A percentile compares a stretch with the other conserved stretches of the same genome.
Conservation (phyloP, 1,140 invertebrate genomes). For the Ceratina calcarata region DNA sequence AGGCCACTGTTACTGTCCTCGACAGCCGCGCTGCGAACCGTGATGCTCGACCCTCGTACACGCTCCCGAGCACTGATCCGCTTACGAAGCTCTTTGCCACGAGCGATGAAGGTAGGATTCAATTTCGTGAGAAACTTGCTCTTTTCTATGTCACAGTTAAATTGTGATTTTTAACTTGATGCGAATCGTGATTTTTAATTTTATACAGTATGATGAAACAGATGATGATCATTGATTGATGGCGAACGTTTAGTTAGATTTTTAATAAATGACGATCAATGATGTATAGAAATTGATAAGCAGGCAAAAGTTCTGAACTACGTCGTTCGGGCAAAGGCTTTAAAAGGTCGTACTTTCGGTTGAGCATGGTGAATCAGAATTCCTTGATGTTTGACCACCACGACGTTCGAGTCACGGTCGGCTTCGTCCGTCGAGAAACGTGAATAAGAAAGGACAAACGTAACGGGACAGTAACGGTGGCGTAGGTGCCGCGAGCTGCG, state of each 20-base stretch:
- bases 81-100: neutral
- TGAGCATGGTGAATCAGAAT: neutral
- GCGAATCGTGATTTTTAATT: no score
- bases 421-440: constrained; percentile 28
- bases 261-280: no score
- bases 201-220: no score
- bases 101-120: neutral
- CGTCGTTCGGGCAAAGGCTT: neutral
- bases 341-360: neutral
- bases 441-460: neutral
- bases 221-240: no score
- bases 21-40: constrained; percentile 29
- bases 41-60: neutral
- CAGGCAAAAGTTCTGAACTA: no score
- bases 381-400: no score
- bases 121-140: neutral
- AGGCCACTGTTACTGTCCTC: constrained; percentile 61
- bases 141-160: no score
- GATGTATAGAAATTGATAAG: no score
- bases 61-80: neutral
- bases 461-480: constrained; percentile 49
- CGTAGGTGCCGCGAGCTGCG: constrained; percentile 64
- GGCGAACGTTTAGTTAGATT: no score
- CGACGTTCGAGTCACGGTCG: constrained; percentile 4
- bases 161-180: no score